These are phyloP conservation scores for Cryptosula pallasiana DNA, from an alignment of 2,888 invertebrate species.

Conservation along the genomic window DNA sequence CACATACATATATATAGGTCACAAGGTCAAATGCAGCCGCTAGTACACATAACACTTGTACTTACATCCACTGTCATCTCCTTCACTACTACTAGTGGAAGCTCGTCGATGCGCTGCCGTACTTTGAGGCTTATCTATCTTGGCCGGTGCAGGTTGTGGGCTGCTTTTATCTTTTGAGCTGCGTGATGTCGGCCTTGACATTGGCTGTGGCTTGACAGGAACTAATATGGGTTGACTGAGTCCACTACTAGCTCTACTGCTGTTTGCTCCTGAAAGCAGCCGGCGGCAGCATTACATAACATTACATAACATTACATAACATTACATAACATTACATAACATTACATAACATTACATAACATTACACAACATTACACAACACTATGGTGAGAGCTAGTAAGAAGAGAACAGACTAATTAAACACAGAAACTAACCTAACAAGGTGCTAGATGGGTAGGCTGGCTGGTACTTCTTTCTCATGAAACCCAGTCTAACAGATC, in stretches of 20 bases:
- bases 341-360: no score
- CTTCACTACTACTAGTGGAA: background rate
- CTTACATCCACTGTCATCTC: background rate
- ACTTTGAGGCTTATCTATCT: background rate
- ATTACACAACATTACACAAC: no score
- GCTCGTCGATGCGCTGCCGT: background rate
- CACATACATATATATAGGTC: no score
- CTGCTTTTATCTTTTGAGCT: background rate
- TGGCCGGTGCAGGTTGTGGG: background rate
- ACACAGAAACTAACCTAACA: background rate
- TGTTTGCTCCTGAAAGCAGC: background rate
- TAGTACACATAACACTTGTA: no score
- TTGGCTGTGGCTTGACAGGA: slow-evolving; percentile 8
- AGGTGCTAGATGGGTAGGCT: background rate
- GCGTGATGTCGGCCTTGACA: slow-evolving; percentile 2
- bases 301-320: no score
- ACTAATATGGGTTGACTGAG: background rate
- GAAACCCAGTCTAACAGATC: background rate
- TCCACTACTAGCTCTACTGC: background rate
- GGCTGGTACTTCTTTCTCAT: slow-evolving; percentile 22
- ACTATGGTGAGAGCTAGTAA: no score
- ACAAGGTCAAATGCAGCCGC: no score
- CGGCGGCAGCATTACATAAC: background rate
- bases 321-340: no score
- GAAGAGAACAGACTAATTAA: no score